Evolutionary conservation across 2,113 vertebrate genomes (phyloP).

Genomic region (Diphyllodes magnificus): DNA sequence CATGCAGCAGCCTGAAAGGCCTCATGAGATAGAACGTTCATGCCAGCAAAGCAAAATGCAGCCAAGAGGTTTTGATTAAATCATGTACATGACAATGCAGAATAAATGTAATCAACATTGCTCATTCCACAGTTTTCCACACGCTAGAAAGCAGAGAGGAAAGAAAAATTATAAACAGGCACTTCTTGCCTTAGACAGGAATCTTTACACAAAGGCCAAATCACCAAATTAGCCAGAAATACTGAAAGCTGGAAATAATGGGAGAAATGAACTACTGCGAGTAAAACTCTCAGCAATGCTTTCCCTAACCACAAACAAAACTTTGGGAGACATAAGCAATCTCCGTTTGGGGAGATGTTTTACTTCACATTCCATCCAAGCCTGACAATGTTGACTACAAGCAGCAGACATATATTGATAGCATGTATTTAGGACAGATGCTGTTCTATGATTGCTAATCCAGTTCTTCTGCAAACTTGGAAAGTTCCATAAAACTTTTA

Average conservation of each 20-base stretch:
- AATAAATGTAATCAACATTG: neutral
- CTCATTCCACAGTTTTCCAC: conserved; percentile 1
- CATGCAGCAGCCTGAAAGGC: neutral
- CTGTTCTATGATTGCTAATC: neutral
- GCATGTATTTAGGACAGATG: neutral
- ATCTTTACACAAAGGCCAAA: neutral
- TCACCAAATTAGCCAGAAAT: neutral
- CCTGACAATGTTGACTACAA: neutral
- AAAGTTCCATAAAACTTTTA: neutral
- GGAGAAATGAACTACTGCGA: neutral
- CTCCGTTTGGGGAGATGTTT: neutral
- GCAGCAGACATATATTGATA: neutral
- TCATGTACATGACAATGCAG: neutral
- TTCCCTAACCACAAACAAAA: neutral
- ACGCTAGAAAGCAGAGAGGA: neutral
- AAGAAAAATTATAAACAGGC: conserved; percentile 16
- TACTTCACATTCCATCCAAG: neutral
- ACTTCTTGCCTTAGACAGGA: neutral
- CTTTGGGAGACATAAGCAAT: neutral
- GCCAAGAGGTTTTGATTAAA: neutral
- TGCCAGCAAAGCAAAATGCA: neutral
- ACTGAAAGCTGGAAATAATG: neutral
- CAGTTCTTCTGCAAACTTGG: neutral
- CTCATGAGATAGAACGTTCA: neutral
- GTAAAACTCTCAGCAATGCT: neutral